A percentile compares a stretch with the other conserved stretches of the same genome.
Evolutionary conservation across 2,797 vertebrate genomes (phyloP).

Genomic region (Sebastes hubbsi): DNA sequence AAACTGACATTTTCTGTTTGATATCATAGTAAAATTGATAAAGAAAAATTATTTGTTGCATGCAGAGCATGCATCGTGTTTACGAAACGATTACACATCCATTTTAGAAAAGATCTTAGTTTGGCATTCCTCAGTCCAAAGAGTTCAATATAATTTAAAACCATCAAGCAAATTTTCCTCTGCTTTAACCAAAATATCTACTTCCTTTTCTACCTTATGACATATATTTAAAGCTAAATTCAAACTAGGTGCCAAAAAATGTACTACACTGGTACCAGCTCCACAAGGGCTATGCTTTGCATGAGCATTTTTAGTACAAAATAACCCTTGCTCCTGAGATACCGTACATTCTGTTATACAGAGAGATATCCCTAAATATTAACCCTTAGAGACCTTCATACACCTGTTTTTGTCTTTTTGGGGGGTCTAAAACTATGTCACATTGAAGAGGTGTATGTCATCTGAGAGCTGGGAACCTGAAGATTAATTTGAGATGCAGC

Average conservation of each 20-base stretch:
- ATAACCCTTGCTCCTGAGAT: not conserved
- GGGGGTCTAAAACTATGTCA: too few relatives aligned
- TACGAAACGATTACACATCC: too few relatives aligned
- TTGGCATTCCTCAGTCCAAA: not conserved
- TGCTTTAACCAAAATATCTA: not conserved
- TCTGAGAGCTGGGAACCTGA: too few relatives aligned
- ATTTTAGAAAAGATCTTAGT: not conserved
- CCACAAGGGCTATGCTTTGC: not conserved
- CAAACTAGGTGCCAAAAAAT: constrained; percentile 2
- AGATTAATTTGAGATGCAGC: too few relatives aligned
- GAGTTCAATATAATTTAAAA: not conserved
- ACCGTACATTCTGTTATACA: too few relatives aligned
- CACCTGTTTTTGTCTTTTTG: too few relatives aligned
- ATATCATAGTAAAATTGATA: not conserved
- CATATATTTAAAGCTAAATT: not conserved
- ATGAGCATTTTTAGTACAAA: not conserved
- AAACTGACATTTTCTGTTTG: not conserved
- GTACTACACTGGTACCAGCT: not conserved
- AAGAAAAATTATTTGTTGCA: too few relatives aligned
- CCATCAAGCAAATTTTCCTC: not conserved
- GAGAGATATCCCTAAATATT: too few relatives aligned
- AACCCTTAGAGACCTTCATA: too few relatives aligned
- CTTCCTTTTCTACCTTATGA: not conserved
- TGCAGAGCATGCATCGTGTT: too few relatives aligned
- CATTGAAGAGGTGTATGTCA: too few relatives aligned